Evolutionary conservation across 2,888 invertebrate genomes (phyloP).

Genomic region (Camponotus fellah): DNA sequence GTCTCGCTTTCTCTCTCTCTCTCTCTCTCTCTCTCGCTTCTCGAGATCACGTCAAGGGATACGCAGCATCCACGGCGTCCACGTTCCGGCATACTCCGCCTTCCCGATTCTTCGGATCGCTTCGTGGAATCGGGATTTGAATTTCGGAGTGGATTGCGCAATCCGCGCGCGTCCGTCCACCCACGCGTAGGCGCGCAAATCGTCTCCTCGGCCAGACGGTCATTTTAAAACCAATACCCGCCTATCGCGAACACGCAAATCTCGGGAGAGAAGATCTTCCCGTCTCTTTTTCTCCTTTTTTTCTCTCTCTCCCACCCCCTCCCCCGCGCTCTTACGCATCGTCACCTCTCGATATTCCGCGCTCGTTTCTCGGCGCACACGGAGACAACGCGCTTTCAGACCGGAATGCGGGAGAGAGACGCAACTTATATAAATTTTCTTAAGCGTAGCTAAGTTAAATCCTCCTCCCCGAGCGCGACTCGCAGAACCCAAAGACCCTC

Average conservation of each 20-base stretch:
- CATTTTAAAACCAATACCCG: constrained; percentile 62
- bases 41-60: constrained; percentile 65
- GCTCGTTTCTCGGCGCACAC: constrained; percentile 10
- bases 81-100: constrained; percentile 24
- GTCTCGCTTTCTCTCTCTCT: constrained; percentile 44
- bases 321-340: not conserved
- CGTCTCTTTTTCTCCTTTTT: not conserved
- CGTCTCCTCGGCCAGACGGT: constrained; percentile 45
- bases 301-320: not conserved
- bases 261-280: constrained; percentile 25
- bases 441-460: not conserved
- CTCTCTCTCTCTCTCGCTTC: constrained; percentile 10
- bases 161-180: constrained; percentile 59
- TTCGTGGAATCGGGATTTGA: constrained; percentile 73
- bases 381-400: not conserved
- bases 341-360: constrained; percentile 34
- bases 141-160: constrained; percentile 75
- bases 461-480: not conserved
- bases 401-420: constrained; percentile 29
- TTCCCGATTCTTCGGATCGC: constrained; percentile 53
- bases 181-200: constrained; percentile 69
- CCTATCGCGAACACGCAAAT: constrained; percentile 51
- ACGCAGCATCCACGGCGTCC: constrained; percentile 10
- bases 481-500: not conserved
- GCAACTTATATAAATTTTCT: constrained; percentile 33